Evolutionary conservation across 2,888 invertebrate genomes (phyloP), one percentile per base, ranked within the genome.

Genomic region (Idaea aversata): DNA sequence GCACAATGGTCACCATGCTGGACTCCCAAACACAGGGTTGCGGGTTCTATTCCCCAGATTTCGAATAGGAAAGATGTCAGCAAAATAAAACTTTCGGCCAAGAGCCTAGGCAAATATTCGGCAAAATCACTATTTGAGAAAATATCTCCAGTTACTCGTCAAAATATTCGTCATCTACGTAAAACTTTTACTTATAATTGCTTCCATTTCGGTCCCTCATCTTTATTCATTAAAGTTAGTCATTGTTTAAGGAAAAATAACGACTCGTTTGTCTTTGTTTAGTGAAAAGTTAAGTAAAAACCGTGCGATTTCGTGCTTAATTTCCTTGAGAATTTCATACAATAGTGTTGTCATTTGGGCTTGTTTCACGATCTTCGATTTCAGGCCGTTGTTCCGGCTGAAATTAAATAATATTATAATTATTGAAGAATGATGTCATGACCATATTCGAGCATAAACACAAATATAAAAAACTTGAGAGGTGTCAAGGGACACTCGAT

Each of bases 181-280:
- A 58, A 63, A 57, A 57, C 63, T 61, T 65, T 62, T 63, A 13
- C 57, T 59, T 35, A 62, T 7, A 47, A 47, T 47, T 47, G 47
- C 47, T 47, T 13, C 13, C 47, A 47, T 47, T 15, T 61, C 61
- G 34, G 61, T 63, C 61, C 47, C 61, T 64, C 57, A 61, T 57
- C 58, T 57, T 61, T 57, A 64, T 57, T 35, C 64, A 57, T 61
- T 64, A 61, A 34, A 15, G 16, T 35, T 16, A 62, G 35, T 61
- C 47, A 66, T 63, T 59, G 65, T 57, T 69, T 13, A 47, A 47
- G 47, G 47, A 47, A 47, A 47, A 47, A 47, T 47, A 47, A 47
- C 47, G 47, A 7, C 47, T 47, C 13, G 7, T 13, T 13, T 13
- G 47, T 47, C 47, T 47, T 47, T 47, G 47, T 47, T 47, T 47